Base-by-base conservation (phyloP, 2,797 vertebrate species). In the Perodicticus potto region DNA sequence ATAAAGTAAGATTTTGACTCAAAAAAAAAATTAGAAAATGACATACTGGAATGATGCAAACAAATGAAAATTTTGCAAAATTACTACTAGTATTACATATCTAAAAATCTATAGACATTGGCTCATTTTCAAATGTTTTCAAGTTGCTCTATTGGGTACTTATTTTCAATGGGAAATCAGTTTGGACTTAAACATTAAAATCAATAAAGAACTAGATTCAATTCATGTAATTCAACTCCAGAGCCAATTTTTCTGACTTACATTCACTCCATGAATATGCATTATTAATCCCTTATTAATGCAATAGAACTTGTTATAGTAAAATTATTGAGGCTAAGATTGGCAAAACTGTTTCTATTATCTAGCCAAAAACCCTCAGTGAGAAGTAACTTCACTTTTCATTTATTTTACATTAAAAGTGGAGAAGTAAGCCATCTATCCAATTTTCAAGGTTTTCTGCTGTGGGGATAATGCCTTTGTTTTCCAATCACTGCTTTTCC, bases 401-500 rank as follows among this genome's bases (percentile, higher is more conserved):
- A 97, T 91, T 95, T 96, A 96, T 96, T 94, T 96, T 92, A 92
- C 93, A 76, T 91, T 95, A n/a, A 69, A 91, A 97, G 59, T 67
- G 11, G 61, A 67, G 65, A 95, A 96, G 59, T 93, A 61, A 97
- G 82, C 80, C 95, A 97, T 96, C 94, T 96, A 92, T 69, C 93
- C 92, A 96, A 93, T 97, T 97, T 98, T 97, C 72, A 93, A 88
- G 45, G 82, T 96, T 90, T 34, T 19, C 97, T 95, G 69, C 86
- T 97, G 2, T 76, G 97, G 83, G 73, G 29, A 89, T 72, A 93
- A 97, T 74, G 5, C 43, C 97, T 98, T 97, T 97, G 78, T 97
- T 98, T 98, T 97, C 91, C 92, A 94, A 95, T 97, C 94, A 92
- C 49, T 97, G 86, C 70, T 32, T 97, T 93, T 92, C 86, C 43